Conservation (phyloP, 2,797 vertebrate species). For the Anniella stebbinsi region DNA sequence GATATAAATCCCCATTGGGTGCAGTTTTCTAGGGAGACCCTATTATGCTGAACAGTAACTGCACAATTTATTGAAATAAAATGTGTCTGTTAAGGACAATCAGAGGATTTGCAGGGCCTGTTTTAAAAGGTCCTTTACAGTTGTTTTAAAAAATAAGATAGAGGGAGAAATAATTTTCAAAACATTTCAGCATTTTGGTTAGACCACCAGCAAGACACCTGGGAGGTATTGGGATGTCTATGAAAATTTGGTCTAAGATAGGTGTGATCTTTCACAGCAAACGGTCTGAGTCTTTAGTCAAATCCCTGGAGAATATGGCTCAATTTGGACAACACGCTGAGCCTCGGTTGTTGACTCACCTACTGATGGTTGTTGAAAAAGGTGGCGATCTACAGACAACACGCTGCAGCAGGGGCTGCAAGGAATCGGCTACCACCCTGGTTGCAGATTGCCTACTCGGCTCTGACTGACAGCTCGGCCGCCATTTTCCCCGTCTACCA, state of each 20-base stretch:
- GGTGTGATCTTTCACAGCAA: not conserved
- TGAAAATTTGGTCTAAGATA: not conserved
- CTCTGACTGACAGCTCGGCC: too few relatives aligned
- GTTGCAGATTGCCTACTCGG: too few relatives aligned
- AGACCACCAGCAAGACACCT: not conserved
- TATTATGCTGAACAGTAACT: conserved; percentile 55
- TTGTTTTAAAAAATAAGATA: not conserved
- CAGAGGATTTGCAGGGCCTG: not conserved
- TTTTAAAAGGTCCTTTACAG: not conserved
- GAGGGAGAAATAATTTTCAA: not conserved
- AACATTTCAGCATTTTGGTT: not conserved
- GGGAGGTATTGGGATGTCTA: conserved; percentile 1
- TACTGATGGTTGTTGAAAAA: too few relatives aligned
- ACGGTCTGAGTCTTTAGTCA: not conserved
- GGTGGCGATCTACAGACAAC: too few relatives aligned
- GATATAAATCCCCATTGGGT: conserved; percentile 37
- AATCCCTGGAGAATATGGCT: not conserved
- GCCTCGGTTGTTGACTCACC: too few relatives aligned
- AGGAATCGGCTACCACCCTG: too few relatives aligned
- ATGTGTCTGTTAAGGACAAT: conserved; percentile 6
- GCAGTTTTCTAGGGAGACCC: conserved; percentile 42
- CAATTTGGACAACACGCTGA: too few relatives aligned
- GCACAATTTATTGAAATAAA: conserved; percentile 51
- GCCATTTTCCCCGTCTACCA: too few relatives aligned
- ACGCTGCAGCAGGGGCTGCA: too few relatives aligned